phyloP scores from a whole-genome alignment of 2,113 vertebrate genomes.

The Hydropotes inermis region DNA sequence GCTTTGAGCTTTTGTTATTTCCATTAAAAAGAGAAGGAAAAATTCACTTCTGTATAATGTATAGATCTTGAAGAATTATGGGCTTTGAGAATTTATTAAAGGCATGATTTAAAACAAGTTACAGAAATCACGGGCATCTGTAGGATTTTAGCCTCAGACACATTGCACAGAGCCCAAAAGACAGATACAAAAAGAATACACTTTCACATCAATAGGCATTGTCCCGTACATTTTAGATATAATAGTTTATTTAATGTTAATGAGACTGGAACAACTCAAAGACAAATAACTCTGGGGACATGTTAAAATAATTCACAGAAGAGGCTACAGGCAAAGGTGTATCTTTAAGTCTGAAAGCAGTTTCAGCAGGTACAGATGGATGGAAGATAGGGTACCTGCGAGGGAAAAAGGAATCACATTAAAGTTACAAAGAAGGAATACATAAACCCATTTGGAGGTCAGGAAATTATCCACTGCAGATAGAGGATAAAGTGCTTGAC shows the following conservation, averaged over 20 bases:
- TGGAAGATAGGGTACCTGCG: not conserved
- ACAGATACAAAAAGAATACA: not conserved
- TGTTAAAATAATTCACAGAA: not conserved
- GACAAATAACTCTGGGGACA: not conserved
- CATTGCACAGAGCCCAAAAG: not conserved
- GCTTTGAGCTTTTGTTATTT: slow-evolving; percentile 8
- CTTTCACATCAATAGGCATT: not conserved
- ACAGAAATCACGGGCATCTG: not conserved
- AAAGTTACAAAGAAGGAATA: not conserved
- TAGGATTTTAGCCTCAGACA: not conserved
- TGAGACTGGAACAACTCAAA: not conserved
- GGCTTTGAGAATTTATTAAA: slow-evolving; percentile 26
- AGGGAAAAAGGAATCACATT: not conserved
- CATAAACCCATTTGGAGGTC: not conserved
- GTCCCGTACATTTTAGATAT: not conserved
- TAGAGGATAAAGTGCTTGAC: not conserved
- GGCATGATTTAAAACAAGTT: not conserved
- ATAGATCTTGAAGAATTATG: not conserved
- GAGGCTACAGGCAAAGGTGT: not conserved
- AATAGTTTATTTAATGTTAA: not conserved
- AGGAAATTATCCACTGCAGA: not conserved
- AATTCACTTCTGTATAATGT: not conserved
- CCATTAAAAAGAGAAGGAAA: not conserved
- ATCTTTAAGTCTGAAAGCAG: not conserved
- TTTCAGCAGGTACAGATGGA: not conserved